Percentiles rank a stretch among this genome's conserved stretches.
These are phyloP conservation scores for Drosophila conformis DNA, from an alignment of 2,888 invertebrate species.

Conservation along the genomic window DNA sequence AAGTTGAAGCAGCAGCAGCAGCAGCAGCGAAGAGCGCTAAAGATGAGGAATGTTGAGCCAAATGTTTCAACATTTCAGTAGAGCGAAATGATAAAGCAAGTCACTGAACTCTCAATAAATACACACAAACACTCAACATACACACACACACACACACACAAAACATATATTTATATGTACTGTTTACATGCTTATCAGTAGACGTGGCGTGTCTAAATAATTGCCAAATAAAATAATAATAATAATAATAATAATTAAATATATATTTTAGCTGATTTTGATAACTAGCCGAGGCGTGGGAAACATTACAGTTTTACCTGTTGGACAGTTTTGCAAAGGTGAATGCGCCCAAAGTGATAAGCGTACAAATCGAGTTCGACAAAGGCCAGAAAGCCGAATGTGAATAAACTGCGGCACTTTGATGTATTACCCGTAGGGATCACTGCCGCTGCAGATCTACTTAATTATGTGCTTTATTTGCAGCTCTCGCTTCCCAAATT, in stretches of 20 bases:
- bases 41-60: conserved; percentile 53
- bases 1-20: conserved; percentile 8
- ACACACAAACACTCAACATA: neutral
- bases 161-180: neutral
- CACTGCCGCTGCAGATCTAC: conserved; percentile 45
- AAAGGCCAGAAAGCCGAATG: conserved; percentile 33
- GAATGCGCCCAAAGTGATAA: conserved; percentile 33
- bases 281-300: conserved; percentile 51
- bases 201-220: conserved; percentile 44
- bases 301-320: conserved; percentile 34
- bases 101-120: conserved; percentile 35
- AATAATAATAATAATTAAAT: neutral
- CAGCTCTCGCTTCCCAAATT: conserved; percentile 59
- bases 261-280: conserved; percentile 36
- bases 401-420: conserved; percentile 69
- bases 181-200: conserved; percentile 54
- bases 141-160: conserved; percentile 7
- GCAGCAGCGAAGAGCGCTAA: conserved; percentile 15
- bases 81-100: conserved; percentile 62
- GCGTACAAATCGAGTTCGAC: conserved; percentile 45
- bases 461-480: conserved; percentile 65
- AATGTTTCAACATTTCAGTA: conserved; percentile 54
- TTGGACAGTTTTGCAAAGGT: neutral
- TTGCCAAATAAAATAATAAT: conserved; percentile 45
- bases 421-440: conserved; percentile 64